These are phyloP conservation scores for Amphiura filiformis DNA, from an alignment of 35 echinoderm and acorn worm species.

Conservation along the genomic window DNA sequence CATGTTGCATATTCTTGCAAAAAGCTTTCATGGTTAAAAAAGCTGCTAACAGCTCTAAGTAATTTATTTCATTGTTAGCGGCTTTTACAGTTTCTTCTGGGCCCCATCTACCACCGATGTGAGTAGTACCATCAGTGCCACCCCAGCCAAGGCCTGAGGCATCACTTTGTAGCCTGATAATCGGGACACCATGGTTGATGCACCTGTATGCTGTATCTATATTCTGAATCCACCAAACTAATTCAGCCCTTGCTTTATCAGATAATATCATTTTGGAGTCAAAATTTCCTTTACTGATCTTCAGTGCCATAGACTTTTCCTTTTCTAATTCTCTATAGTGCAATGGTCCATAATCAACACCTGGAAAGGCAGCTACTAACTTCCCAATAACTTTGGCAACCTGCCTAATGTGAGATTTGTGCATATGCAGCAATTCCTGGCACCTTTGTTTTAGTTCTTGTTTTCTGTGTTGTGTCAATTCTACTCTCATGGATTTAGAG, in stretches of 20 bases:
- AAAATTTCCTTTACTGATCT: slow-evolving; percentile 54
- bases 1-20: slow-evolving; percentile 31
- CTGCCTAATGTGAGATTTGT: slow-evolving; percentile 33
- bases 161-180: slow-evolving; percentile 19
- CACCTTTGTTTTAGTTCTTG: slow-evolving; percentile 43
- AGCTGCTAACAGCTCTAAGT: slow-evolving; percentile 41
- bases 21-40: slow-evolving; percentile 34
- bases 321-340: slow-evolving; percentile 62
- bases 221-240: slow-evolving; percentile 68
- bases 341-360: slow-evolving; percentile 57
- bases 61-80: slow-evolving; percentile 45
- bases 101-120: slow-evolving; percentile 52
- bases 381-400: slow-evolving; percentile 64
- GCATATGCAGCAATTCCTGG: slow-evolving; percentile 12
- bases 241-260: slow-evolving; percentile 20
- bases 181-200: slow-evolving; percentile 6
- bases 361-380: slow-evolving; percentile 62
- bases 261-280: slow-evolving; percentile 50
- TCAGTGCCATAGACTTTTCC: slow-evolving; percentile 54
- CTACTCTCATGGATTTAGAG: slow-evolving; percentile 36
- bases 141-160: slow-evolving; percentile 57
- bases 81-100: not conserved
- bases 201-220: not conserved
- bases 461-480: slow-evolving; percentile 35
- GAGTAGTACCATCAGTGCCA: slow-evolving; percentile 48